Evolutionary conservation across 2,113 vertebrate species (phyloP).

Genomic region (Alces alces): DNA sequence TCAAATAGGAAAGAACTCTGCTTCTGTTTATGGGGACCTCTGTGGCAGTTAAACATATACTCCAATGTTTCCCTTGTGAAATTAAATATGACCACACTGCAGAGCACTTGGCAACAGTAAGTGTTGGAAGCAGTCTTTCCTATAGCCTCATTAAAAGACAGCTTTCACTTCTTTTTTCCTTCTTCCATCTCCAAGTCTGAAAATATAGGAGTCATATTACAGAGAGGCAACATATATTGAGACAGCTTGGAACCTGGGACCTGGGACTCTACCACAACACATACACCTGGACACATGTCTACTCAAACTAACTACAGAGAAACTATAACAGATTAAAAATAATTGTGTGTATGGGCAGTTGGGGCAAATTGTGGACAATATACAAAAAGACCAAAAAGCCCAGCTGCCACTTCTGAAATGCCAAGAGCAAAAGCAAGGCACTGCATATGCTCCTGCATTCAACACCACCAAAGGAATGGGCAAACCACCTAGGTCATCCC

Average conservation of each 20-base stretch:
- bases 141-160: not conserved
- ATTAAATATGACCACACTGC: not conserved
- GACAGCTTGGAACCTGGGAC: not conserved
- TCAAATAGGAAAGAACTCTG: not conserved
- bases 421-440: not conserved
- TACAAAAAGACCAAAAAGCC: not conserved
- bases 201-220: not conserved
- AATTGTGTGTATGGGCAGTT: not conserved
- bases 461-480: not conserved
- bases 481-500: not conserved
- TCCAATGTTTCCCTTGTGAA: not conserved
- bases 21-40: not conserved
- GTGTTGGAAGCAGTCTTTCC: not conserved
- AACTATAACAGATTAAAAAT: not conserved
- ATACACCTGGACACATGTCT: not conserved
- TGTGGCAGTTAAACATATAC: not conserved
- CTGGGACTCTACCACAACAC: not conserved
- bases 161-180: not conserved
- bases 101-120: not conserved
- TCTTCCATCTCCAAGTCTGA: not conserved
- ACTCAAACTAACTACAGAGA: not conserved
- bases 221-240: not conserved
- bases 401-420: not conserved
- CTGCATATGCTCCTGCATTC: not conserved
- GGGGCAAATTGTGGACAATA: not conserved